Base-by-base conservation (phyloP, 2,797 vertebrate species). In the Peromyscus attwateri region DNA sequence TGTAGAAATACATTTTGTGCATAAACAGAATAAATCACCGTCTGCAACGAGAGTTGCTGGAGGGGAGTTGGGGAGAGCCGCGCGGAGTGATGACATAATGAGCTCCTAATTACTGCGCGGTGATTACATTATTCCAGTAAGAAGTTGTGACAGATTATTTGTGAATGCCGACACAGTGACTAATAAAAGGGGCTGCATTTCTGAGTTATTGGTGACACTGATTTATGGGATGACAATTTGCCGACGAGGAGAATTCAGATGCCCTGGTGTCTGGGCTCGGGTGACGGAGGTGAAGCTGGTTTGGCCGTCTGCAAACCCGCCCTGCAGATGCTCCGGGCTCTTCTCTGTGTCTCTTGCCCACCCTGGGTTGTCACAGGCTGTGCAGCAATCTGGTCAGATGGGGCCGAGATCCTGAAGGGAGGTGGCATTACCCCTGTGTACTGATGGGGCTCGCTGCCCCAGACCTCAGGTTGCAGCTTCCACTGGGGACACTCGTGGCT, bases 31-130 rank as follows among this genome's bases (percentile, higher is more conserved):
- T 76, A 68, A 89, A 85, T 94, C 62, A 16, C 1, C 0, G 0
- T 17, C 29, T 0, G 4, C 4, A 19, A 9, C 0, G 8, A 31
- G 71, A 40, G 31, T 37, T 0, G 14, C 34, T n/a, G 73, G 23
- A 40, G 34, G 68, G 66, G 60, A 6, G 10, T 16, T 27, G 27
- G 55, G 49, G 46, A 0, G 43, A 76, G 34, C 19, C 3, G 1
- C 0, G 70, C 6, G 23, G 11, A 0, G 23, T 31, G 77, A 81
- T 55, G 89, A 43, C 89, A 70, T 91, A 55, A 87, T 1, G 62
- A 87, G 68, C 1, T 14, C 66, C 68, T 82, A 60, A 37, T 76
- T 34, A 49, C 5, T 12, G 1, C 0, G 43, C 40, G 0, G 17
- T 5, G 66, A 10, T 46, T 11, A 34, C 23, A 2, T 55, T 19